Evolutionary conservation across 2,888 invertebrate species (phyloP).

Genomic region (Himalopsyche tibetana): DNA sequence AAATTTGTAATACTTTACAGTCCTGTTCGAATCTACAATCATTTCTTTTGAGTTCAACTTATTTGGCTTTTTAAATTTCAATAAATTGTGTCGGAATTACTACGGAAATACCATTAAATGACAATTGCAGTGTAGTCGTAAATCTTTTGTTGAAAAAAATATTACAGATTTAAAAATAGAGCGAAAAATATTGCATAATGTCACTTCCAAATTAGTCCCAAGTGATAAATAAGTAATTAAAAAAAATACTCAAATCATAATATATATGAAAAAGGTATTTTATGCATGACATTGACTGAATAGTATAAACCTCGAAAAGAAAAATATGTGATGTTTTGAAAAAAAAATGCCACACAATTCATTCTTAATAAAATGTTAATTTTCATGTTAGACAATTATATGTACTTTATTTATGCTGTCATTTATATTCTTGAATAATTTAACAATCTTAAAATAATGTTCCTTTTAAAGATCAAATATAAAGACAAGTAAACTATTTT

Average conservation of each 20-base stretch:
- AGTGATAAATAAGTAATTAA: neutral
- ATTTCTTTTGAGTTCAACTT: no score
- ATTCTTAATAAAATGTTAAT: neutral
- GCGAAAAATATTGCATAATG: no score
- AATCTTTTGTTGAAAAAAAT: no score
- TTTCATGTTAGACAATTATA: neutral
- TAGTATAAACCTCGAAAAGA: conserved; percentile 18
- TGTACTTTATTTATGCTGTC: conserved; percentile 10
- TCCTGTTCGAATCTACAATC: no score
- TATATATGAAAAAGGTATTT: conserved; percentile 6
- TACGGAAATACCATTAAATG: no score
- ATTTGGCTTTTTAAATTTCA: no score
- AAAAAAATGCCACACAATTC: neutral
- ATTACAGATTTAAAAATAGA: no score
- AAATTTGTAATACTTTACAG: no score
- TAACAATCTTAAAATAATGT: neutral
- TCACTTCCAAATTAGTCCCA: neutral
- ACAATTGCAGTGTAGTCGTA: no score
- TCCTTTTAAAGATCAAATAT: neutral
- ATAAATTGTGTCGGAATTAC: no score
- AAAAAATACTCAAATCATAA: conserved; percentile 22
- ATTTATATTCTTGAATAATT: neutral
- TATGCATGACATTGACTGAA: conserved; percentile 28
- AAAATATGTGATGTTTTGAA: neutral
- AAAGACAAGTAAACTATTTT: neutral